Evolutionary conservation across 2,888 invertebrate genomes (phyloP), one percentile per base, ranked within the genome.

Genomic region (Punctoribates punctum): DNA sequence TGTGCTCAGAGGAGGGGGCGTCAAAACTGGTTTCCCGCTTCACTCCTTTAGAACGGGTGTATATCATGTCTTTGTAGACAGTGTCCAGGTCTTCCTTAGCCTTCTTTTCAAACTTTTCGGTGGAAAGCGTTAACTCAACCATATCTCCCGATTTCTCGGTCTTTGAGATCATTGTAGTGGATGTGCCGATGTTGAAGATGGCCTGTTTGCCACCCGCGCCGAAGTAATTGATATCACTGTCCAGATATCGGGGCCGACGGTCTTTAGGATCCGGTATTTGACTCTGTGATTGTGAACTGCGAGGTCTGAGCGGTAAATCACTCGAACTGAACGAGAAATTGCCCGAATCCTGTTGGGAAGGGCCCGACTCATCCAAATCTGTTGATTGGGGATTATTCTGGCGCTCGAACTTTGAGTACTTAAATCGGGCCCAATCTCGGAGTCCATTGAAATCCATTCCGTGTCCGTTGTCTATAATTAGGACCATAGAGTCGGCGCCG

Each of bases 191-290:
- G 25, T 51, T 51, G 38, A 73, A 73, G 17, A 73, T 42, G 42
- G 73, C 73, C 38, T 73, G 73, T 54, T 73, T 73, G 20, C 73
- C 73, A 27, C 73, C 73, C 3, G 73, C 73, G 11, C 73, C 73
- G 54, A 73, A 73, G 25, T 73, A 73, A 25, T 48, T 51, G 42
- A 73, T 73, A 1, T 34, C 27, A 42, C 73, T 73, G 42, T 73
- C 54, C n/a, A 73, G 8, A 73, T 51, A 73, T 48, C 73, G 46
- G 8, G n/a, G 9, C 57, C 20, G 9, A 23, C n/a, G n/a, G 13
- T 48, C n/a, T 48, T 13, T 2, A 3, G 48, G 13, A 13, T 34
- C 29, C 6, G 23, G 65, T 4, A n/a, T 11, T 65, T 5, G 60
- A 23, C 13, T 17, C 2, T 60, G 60, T 8, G 13, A 25, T 20